Conservation (phyloP, 2,888 invertebrate genomes). For the Flexamia atlantica region DNA sequence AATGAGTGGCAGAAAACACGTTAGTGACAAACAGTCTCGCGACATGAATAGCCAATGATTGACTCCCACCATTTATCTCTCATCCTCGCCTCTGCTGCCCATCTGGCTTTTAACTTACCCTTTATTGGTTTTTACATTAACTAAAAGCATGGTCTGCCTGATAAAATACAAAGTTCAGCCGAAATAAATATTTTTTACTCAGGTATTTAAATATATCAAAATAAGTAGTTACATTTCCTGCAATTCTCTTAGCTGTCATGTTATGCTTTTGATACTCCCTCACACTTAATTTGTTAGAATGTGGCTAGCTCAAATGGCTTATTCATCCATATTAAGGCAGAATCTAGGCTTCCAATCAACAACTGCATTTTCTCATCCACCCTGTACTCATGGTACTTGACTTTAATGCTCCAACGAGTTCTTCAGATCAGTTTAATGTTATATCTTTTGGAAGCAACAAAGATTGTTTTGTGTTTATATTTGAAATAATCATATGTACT, state of each 20-base stretch:
- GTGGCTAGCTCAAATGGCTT: neutral
- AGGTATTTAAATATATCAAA: no score
- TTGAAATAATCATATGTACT: no score
- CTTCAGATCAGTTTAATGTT: neutral
- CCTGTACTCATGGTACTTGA: neutral
- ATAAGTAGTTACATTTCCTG: no score
- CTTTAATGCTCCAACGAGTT: neutral
- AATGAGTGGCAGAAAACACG: slow-evolving; percentile 18
- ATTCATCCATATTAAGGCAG: neutral
- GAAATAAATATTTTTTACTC: no score
- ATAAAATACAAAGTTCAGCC: no score
- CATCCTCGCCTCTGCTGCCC: neutral
- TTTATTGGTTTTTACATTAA: slow-evolving; percentile 3
- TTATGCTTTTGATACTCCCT: neutral
- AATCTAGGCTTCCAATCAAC: slow-evolving; percentile 15
- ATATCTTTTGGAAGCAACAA: neutral
- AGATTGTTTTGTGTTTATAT: no score
- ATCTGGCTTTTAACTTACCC: neutral
- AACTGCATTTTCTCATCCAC: slow-evolving; percentile 15
- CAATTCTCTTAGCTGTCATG: no score
- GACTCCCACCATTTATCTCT: neutral
- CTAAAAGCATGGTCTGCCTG: neutral
- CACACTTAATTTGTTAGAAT: neutral
- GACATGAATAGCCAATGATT: slow-evolving; percentile 32
- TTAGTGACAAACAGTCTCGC: slow-evolving; percentile 8